Evolutionary conservation across 2,113 vertebrate species (phyloP).

Genomic region (Eleginops maclovinus): DNA sequence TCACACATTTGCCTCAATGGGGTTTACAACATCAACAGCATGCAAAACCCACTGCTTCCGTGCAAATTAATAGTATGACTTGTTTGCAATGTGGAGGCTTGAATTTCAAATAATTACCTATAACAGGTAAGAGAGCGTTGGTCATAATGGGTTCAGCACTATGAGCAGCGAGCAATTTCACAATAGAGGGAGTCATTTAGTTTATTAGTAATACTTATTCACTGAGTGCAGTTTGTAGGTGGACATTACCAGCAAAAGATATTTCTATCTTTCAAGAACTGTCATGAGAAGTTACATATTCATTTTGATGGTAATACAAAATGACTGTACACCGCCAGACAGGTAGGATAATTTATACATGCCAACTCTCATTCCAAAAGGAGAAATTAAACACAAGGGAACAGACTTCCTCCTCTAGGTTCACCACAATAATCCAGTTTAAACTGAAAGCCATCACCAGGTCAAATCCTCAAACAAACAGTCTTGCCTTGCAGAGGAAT

Average conservation of each 20-base stretch:
- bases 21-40: too few relatives aligned
- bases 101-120: too few relatives aligned
- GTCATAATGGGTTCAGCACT: not conserved
- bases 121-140: not conserved
- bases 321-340: slow-evolving; percentile 14
- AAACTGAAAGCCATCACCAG: slow-evolving; percentile 5
- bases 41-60: too few relatives aligned
- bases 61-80: too few relatives aligned
- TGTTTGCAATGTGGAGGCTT: too few relatives aligned
- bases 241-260: slow-evolving; percentile 4
- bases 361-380: not conserved
- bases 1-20: too few relatives aligned
- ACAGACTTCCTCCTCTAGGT: slow-evolving; percentile 16
- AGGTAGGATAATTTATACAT: slow-evolving; percentile 25
- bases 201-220: not conserved
- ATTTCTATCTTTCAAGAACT: not conserved
- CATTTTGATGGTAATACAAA: slow-evolving; percentile 34
- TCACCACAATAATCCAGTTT: not conserved
- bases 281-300: slow-evolving; percentile 9
- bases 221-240: not conserved
- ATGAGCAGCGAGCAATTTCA: not conserved
- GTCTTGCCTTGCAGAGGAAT: not conserved
- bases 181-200: not conserved
- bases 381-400: slow-evolving; percentile 25
- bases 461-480: slow-evolving; percentile 7